Percentiles rank a stretch among this genome's conserved stretches.
These are phyloP conservation scores for Thyatira batis DNA, from an alignment of 2,888 invertebrate genomes.

Conservation along the genomic window DNA sequence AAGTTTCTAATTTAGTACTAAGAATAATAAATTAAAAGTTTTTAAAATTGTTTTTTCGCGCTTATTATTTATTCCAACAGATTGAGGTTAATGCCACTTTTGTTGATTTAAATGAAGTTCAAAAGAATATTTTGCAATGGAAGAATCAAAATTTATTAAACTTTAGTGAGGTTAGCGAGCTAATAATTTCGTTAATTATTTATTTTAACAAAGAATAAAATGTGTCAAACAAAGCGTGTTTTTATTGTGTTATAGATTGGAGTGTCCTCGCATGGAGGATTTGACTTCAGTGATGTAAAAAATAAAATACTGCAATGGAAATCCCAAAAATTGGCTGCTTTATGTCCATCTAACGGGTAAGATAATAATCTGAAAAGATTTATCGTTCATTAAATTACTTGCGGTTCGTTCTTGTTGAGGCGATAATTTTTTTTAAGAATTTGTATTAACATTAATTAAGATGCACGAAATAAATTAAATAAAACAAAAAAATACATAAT, in stretches of 20 bases:
- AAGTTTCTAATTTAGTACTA: constrained; percentile 19
- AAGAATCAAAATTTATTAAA: constrained; percentile 65
- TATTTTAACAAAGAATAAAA: not conserved
- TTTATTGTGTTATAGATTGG: constrained; percentile 50
- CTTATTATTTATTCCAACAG: constrained; percentile 36
- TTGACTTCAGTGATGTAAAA: constrained; percentile 73
- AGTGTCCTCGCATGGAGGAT: constrained; percentile 64
- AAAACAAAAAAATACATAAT: too few relatives aligned
- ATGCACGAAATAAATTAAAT: too few relatives aligned
- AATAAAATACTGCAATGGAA: constrained; percentile 78
- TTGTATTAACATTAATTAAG: too few relatives aligned
- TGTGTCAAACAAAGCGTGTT: constrained; percentile 3
- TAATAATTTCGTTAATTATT: not conserved
- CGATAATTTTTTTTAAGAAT: too few relatives aligned
- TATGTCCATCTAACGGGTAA: constrained; percentile 75
- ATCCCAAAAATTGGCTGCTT: constrained; percentile 65
- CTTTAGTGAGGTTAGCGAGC: constrained; percentile 67
- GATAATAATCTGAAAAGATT: too few relatives aligned
- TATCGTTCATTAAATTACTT: too few relatives aligned
- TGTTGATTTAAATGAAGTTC: constrained; percentile 64
- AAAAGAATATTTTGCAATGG: constrained; percentile 71
- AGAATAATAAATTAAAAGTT: not conserved
- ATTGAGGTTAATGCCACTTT: constrained; percentile 62
- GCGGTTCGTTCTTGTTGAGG: too few relatives aligned
- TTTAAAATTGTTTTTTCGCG: constrained; percentile 10